phyloP scores from a whole-genome alignment of 2,113 vertebrate genomes.

The Varanus komodoensis region DNA sequence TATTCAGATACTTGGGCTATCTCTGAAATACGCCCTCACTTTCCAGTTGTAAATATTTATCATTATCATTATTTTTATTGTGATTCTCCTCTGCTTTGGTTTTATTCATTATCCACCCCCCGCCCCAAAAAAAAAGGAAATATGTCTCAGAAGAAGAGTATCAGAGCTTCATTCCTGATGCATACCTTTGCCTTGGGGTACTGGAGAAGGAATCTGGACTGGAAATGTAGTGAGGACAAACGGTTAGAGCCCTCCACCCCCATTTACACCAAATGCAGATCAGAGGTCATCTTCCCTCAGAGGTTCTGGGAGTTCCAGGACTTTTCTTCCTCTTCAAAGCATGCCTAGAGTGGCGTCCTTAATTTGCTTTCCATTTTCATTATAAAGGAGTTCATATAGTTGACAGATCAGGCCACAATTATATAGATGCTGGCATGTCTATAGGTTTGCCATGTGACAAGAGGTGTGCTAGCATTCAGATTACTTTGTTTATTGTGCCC shows the following conservation, averaged over 20 bases:
- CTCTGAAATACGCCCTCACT: background rate
- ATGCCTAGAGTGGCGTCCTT: too few relatives aligned
- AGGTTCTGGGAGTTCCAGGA: too few relatives aligned
- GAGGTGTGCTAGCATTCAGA: slow-evolving; percentile 13
- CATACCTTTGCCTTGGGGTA: too few relatives aligned
- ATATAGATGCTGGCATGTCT: slow-evolving; percentile 17
- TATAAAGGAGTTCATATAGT: slow-evolving; percentile 40
- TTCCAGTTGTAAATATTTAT: background rate
- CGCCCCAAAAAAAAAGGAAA: background rate
- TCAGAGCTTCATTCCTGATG: background rate
- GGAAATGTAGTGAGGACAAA: too few relatives aligned
- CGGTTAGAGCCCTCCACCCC: too few relatives aligned
- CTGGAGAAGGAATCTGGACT: background rate
- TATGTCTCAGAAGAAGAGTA: too few relatives aligned
- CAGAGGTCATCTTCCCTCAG: too few relatives aligned
- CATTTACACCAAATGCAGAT: too few relatives aligned
- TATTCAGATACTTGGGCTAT: rapidly evolving
- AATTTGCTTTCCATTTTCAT: slow-evolving; percentile 42
- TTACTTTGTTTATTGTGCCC: slow-evolving; percentile 32
- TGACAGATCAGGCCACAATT: slow-evolving; percentile 49
- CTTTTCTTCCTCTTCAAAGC: too few relatives aligned
- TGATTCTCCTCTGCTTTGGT: background rate
- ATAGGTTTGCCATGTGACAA: slow-evolving; percentile 46
- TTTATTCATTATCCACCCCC: background rate
- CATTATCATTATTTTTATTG: too few relatives aligned